These are phyloP conservation scores for Trichoplusia ni DNA, from an alignment of 1,140 invertebrate species.

Conservation along the genomic window DNA sequence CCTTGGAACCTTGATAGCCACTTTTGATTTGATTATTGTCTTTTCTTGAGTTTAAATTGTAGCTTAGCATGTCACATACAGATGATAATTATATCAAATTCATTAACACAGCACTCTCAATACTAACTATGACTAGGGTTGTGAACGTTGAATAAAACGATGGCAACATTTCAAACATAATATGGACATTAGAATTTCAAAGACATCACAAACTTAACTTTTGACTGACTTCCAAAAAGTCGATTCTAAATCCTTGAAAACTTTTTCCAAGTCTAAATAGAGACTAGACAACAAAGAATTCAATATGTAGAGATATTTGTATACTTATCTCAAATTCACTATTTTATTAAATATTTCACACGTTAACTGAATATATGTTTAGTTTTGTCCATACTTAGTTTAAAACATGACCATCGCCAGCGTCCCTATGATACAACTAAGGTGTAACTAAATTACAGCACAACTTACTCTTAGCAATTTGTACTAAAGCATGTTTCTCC, in stretches of 20 bases:
- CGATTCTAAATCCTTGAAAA: too few species aligned
- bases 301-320: too few species aligned
- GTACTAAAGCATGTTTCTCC: conserved; percentile 31
- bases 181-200: not conserved
- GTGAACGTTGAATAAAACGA: not conserved
- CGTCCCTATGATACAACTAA: conserved; percentile 9
- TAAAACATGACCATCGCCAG: not conserved
- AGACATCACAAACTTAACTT: too few species aligned
- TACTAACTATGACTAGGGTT: conserved; percentile 27
- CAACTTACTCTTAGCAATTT: conserved; percentile 25
- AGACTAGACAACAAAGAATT: too few species aligned
- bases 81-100: not conserved
- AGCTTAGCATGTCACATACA: not conserved
- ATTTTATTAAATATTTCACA: too few species aligned
- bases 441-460: conserved; percentile 12
- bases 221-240: too few species aligned
- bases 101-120: not conserved
- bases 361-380: too few species aligned
- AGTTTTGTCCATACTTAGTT: not conserved
- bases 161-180: not conserved
- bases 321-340: too few species aligned
- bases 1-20: too few species aligned
- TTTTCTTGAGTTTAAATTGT: too few species aligned
- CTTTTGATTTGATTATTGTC: too few species aligned
- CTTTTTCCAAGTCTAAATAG: too few species aligned